phyloP scores from a whole-genome alignment of 2,113 vertebrate genomes.

The Python bivittatus region DNA sequence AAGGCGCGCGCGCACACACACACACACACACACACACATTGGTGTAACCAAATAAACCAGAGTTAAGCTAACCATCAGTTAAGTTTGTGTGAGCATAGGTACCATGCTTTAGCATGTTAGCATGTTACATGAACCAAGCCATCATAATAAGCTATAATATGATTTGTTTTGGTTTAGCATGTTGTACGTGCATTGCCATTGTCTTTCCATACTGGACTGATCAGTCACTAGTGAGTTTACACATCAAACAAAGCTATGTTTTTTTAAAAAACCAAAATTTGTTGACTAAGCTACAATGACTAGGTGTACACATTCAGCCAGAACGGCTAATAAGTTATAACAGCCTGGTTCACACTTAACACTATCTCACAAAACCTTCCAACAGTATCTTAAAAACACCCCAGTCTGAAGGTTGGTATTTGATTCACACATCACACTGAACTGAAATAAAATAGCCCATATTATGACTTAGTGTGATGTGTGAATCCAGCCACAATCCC shows the following conservation, averaged over 20 bases:
- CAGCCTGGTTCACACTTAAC: not conserved
- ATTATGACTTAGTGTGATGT: not conserved
- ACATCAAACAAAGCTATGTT: not conserved
- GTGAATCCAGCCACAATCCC: not conserved
- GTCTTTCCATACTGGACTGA: not conserved
- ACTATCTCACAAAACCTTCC: not conserved
- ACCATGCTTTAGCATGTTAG: not conserved
- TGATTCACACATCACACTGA: not conserved
- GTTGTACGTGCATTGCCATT: not conserved
- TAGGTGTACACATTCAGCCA: not conserved
- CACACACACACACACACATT: not conserved
- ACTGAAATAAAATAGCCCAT: not conserved
- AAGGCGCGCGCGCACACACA: not conserved
- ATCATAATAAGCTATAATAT: not conserved
- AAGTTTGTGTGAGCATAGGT: not conserved
- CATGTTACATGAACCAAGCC: not conserved
- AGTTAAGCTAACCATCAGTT: not conserved
- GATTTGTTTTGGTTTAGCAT: not conserved
- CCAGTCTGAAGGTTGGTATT: not conserved
- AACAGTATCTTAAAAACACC: not conserved
- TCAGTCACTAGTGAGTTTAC: not conserved
- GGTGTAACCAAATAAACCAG: not conserved
- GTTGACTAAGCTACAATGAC: not conserved
- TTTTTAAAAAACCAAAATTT: not conserved
- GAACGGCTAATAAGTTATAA: not conserved